phyloP scores from a whole-genome alignment of 37 sponge, comb jelly and placozoan genomes.

The Petrosia ficiformis region DNA sequence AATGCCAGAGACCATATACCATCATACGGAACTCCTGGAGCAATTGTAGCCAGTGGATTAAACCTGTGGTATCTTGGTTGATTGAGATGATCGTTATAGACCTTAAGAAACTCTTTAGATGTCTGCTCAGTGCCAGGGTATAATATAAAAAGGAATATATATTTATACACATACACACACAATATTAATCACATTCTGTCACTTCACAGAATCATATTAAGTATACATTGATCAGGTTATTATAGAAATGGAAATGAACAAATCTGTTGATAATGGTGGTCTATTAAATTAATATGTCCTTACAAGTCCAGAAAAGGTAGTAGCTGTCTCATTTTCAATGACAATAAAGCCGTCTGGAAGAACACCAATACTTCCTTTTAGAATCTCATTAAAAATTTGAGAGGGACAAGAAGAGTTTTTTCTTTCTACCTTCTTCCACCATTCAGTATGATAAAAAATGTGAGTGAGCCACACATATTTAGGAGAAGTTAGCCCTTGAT shows the following conservation, averaged over 20 bases:
- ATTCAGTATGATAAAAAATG: neutral
- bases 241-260: neutral
- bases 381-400: neutral
- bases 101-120: neutral
- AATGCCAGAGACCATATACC: slow-evolving; percentile 17
- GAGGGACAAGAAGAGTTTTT: neutral
- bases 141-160: no score
- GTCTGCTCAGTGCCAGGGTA: no score
- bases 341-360: neutral
- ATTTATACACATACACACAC: neutral
- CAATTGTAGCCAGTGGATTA: neutral
- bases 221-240: no score
- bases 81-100: no score
- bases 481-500: slow-evolving; percentile 9
- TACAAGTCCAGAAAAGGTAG: slow-evolving; percentile 3
- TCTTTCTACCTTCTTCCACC: neutral
- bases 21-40: slow-evolving; percentile 3
- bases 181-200: neutral
- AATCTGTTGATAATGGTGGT: neutral
- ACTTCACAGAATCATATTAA: neutral
- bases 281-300: neutral
- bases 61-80: neutral
- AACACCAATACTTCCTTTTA: neutral
- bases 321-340: neutral
- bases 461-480: slow-evolving; percentile 20